These are phyloP conservation scores for Oreonectes daqikongensis DNA, from an alignment of 2,797 vertebrate genomes.

Conservation along the genomic window DNA sequence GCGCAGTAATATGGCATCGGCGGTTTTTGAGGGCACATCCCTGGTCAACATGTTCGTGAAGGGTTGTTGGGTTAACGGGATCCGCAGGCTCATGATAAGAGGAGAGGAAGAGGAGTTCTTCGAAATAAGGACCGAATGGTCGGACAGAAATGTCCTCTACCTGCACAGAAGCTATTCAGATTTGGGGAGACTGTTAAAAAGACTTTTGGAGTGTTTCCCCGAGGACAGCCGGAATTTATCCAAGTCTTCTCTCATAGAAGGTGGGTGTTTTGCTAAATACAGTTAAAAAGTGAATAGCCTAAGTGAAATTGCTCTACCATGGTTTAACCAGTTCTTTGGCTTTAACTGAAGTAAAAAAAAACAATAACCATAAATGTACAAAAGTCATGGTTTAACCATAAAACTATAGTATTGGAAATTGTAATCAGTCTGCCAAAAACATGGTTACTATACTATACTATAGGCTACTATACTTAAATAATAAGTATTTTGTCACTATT, in stretches of 20 bases:
- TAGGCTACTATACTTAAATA: no score
- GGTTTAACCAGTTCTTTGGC: no score
- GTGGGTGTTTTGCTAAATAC: no score
- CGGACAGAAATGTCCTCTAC: slow-evolving; percentile 94
- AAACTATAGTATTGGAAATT: no score
- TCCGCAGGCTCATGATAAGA: slow-evolving; percentile 90
- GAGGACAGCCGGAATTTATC: slow-evolving; percentile 87
- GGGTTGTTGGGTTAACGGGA: slow-evolving; percentile 97
- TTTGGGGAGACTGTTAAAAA: slow-evolving; percentile 85
- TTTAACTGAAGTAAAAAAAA: no score
- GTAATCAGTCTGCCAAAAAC: no score
- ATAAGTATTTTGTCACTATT: no score
- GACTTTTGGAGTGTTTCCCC: slow-evolving; percentile 88
- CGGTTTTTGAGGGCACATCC: slow-evolving; percentile 95
- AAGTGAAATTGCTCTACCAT: no score
- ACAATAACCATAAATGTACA: no score
- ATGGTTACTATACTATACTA: no score
- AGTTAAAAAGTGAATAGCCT: no score
- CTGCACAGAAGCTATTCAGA: slow-evolving; percentile 92
- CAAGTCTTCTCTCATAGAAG: slow-evolving; percentile 85
- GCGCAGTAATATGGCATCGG: slow-evolving; percentile 85
- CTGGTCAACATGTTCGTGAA: slow-evolving; percentile 98
- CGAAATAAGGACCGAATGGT: slow-evolving; percentile 97
- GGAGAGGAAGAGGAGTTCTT: slow-evolving; percentile 96
- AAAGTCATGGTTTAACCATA: no score